Percentiles rank a stretch among this genome's conserved stretches.
phyloP scores from a whole-genome alignment of 2,888 invertebrate genomes.

The Troides helena region DNA sequence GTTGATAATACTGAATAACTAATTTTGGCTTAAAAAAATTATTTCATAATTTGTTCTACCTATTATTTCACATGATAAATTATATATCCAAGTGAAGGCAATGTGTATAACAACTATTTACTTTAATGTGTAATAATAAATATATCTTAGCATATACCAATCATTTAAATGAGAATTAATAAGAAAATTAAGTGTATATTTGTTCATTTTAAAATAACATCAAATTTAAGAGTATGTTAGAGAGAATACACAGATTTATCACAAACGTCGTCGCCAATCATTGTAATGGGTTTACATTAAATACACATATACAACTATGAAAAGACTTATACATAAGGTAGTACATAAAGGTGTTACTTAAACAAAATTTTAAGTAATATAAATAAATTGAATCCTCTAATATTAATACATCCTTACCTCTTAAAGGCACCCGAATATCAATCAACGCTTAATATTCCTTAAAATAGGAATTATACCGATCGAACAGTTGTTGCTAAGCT shows the following conservation, averaged over 20 bases:
- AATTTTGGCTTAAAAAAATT: no score
- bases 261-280: slow-evolving; percentile 2
- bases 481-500: slow-evolving; percentile 76
- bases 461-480: slow-evolving; percentile 57
- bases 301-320: slow-evolving; percentile 31
- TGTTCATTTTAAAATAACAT: background rate
- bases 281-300: slow-evolving; percentile 29
- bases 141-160: no score
- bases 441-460: slow-evolving; percentile 48
- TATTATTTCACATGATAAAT: no score
- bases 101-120: no score
- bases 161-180: background rate
- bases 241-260: background rate
- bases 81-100: no score
- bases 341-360: slow-evolving; percentile 33
- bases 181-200: background rate
- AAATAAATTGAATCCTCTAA: slow-evolving; percentile 5
- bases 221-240: background rate
- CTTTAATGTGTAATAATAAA: no score
- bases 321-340: slow-evolving; percentile 31
- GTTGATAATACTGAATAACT: no score
- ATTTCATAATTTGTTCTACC: no score
- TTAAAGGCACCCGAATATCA: slow-evolving; percentile 56
- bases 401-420: slow-evolving; percentile 53
- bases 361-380: slow-evolving; percentile 19